phyloP scores from a whole-genome alignment of 2,797 vertebrate species.

The Scleropages formosus region DNA sequence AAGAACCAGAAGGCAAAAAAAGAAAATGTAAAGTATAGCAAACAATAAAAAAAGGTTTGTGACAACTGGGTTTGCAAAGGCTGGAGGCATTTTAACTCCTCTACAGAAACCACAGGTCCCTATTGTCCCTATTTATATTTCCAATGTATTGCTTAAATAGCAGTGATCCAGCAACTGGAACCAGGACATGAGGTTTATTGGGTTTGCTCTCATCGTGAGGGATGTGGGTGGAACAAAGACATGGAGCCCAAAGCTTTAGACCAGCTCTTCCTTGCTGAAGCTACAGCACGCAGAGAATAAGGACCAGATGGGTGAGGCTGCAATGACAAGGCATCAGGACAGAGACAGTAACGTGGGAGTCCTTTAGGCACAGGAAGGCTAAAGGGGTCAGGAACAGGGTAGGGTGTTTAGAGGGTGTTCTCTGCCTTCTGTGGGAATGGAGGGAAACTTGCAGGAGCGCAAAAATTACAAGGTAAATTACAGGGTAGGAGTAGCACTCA shows the following conservation, averaged over 20 bases:
- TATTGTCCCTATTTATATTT: slow-evolving; percentile 3
- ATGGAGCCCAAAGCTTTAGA: background rate
- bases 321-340: slow-evolving; percentile 19
- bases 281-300: slow-evolving; percentile 4
- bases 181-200: slow-evolving; percentile 1
- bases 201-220: slow-evolving; percentile 9
- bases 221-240: slow-evolving; percentile 21
- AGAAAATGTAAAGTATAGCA: no score
- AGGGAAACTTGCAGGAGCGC: slow-evolving; percentile 61
- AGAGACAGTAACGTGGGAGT: slow-evolving; percentile 20
- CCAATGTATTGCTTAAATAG: slow-evolving; percentile 20
- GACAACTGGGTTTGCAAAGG: background rate
- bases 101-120: background rate
- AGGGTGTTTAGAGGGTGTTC: slow-evolving; percentile 29
- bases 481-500: slow-evolving; percentile 43
- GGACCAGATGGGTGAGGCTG: slow-evolving; percentile 29
- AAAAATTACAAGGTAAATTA: no score
- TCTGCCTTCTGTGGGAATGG: slow-evolving; percentile 23
- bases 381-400: slow-evolving; percentile 23
- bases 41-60: no score
- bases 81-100: slow-evolving; percentile 18
- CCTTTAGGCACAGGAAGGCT: slow-evolving; percentile 28
- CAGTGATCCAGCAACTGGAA: background rate
- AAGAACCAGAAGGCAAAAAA: background rate
- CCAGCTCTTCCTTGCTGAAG: background rate